Conservation (phyloP, 2,113 vertebrate species). For the Odontesthes bonariensis region DNA sequence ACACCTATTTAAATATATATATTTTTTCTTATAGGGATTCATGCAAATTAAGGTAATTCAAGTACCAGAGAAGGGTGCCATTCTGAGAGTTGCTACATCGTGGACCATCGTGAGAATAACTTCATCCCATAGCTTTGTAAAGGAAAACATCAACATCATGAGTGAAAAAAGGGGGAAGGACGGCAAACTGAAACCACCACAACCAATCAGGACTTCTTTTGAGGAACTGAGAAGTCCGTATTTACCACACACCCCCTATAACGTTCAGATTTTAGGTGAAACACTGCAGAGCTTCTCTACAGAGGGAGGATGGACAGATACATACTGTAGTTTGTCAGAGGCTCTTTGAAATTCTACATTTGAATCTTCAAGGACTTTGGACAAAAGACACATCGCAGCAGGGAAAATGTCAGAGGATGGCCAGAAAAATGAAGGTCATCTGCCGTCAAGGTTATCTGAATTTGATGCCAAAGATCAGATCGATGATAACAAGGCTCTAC, state of each 20-base stretch:
- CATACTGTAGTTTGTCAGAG: too few relatives aligned
- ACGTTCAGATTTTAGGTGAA: background rate
- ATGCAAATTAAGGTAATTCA: slow-evolving; percentile 32
- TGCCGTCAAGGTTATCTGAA: background rate
- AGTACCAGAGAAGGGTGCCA: background rate
- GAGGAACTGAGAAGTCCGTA: background rate
- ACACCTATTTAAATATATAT: slow-evolving; percentile 4
- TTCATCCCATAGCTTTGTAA: background rate
- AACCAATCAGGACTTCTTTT: background rate
- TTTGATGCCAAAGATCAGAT: background rate
- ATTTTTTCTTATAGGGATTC: background rate
- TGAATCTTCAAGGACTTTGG: too few relatives aligned
- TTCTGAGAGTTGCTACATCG: background rate
- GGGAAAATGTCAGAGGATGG: background rate
- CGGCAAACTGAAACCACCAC: too few relatives aligned
- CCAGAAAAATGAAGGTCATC: background rate
- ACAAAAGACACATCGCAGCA: too few relatives aligned
- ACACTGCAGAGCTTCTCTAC: background rate
- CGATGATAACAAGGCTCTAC: too few relatives aligned
- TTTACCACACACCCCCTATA: background rate
- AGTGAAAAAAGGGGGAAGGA: background rate
- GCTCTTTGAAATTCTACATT: too few relatives aligned
- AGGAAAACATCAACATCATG: background rate
- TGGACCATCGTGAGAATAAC: background rate
- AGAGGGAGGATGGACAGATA: too few relatives aligned